phyloP scores from a whole-genome alignment of 2,113 vertebrate species.

The Gobio gobio region DNA sequence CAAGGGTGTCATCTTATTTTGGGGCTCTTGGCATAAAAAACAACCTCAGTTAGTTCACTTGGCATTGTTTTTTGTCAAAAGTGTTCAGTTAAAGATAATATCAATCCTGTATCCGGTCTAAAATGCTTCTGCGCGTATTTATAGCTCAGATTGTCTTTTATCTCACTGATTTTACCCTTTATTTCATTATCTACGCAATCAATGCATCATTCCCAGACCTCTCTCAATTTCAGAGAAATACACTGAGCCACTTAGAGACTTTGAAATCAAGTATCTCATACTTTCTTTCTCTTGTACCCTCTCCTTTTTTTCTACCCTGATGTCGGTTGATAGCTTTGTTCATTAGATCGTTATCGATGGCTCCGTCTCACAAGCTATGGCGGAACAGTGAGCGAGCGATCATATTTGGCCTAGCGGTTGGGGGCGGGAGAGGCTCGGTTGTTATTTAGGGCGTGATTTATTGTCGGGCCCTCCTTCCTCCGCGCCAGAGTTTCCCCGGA shows the following conservation, averaged over 20 bases:
- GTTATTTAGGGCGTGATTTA: constrained; percentile 87
- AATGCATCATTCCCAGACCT: constrained; percentile 54
- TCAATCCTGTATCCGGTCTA: not conserved
- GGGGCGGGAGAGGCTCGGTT: constrained; percentile 70
- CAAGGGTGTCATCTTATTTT: not conserved
- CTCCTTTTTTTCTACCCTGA: constrained; percentile 44
- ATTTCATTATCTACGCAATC: constrained; percentile 59
- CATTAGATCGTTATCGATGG: constrained; percentile 86
- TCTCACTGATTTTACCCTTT: constrained; percentile 61
- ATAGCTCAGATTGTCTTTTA: constrained; percentile 60
- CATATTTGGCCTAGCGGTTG: constrained; percentile 73
- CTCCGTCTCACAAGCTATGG: constrained; percentile 78
- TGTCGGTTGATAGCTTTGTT: constrained; percentile 82
- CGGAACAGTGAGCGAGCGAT: constrained; percentile 76
- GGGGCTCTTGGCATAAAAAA: not conserved
- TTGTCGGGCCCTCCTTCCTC: constrained; percentile 67
- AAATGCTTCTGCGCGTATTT: constrained; percentile 50
- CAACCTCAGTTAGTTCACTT: not conserved
- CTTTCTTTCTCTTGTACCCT: constrained; percentile 23
- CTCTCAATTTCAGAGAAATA: constrained; percentile 52
- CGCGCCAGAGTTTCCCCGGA: constrained; percentile 82
- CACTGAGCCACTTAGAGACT: constrained; percentile 31
- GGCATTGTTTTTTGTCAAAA: not conserved
- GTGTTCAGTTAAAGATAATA: not conserved
- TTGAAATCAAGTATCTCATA: constrained; percentile 55